Conservation (phyloP, 1,140 invertebrate species). For the Sipha flava region DNA sequence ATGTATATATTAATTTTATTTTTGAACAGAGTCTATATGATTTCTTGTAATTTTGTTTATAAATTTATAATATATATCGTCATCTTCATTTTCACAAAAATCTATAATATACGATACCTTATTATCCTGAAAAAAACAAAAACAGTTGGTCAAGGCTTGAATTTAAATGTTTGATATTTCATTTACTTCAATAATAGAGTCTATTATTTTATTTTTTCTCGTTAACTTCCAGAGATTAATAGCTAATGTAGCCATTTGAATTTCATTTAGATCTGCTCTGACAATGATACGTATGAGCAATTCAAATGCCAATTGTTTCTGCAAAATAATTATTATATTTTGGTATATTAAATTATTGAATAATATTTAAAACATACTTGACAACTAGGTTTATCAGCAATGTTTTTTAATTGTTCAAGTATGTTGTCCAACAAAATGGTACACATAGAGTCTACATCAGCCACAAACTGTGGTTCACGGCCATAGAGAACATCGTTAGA, state of each 20-base stretch:
- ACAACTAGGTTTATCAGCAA: conserved; percentile 55
- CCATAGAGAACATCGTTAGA: conserved; percentile 92
- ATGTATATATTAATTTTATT: background rate
- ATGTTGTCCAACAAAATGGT: conserved; percentile 69
- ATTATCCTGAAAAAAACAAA: background rate
- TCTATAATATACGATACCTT: background rate
- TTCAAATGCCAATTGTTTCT: conserved; percentile 59
- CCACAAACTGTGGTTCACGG: conserved; percentile 73
- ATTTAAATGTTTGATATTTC: background rate
- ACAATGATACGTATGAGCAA: conserved; percentile 62
- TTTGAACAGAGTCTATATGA: background rate
- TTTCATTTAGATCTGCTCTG: conserved; percentile 57
- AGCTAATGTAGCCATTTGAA: conserved; percentile 55
- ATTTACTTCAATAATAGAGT: conserved; percentile 48
- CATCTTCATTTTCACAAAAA: conserved; percentile 3
- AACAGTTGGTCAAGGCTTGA: background rate
- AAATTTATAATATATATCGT: conserved; percentile 14
- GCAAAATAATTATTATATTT: conserved; percentile 36
- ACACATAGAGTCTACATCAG: conserved; percentile 69
- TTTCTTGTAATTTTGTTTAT: background rate
- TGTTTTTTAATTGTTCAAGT: conserved; percentile 58
- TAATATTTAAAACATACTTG: conserved; percentile 44
- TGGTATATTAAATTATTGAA: too few relatives aligned
- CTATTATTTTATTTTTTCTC: conserved; percentile 51
- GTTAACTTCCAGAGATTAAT: conserved; percentile 70